phyloP scores from a whole-genome alignment of 2,888 invertebrate species.

The Priapulus caudatus region DNA sequence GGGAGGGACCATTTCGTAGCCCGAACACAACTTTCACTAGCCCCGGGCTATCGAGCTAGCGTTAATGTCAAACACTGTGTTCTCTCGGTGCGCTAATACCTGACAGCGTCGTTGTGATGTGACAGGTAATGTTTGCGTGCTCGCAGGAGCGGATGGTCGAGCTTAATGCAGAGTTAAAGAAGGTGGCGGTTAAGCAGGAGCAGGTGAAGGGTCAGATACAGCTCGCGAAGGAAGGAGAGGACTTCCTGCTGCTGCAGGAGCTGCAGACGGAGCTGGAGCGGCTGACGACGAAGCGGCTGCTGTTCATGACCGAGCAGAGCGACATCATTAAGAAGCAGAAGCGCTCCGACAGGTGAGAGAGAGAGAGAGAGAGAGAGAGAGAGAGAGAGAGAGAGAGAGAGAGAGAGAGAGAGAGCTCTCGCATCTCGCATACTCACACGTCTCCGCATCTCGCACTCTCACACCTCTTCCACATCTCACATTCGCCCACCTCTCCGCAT shows the following conservation, averaged over 20 bases:
- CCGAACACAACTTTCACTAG: too few species aligned
- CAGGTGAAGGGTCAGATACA: constrained; percentile 38
- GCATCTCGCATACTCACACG: too few species aligned
- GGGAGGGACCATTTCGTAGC: too few species aligned
- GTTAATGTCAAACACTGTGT: too few species aligned
- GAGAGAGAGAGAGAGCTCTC: neutral
- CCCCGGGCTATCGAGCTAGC: too few species aligned
- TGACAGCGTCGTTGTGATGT: neutral
- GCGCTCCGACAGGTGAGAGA: constrained; percentile 24
- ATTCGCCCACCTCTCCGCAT: too few species aligned
- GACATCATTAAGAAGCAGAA: constrained; percentile 36
- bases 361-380: constrained; percentile 24
- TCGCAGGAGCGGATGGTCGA: constrained; percentile 41
- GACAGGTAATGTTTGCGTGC: neutral
- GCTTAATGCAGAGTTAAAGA: constrained; percentile 40
- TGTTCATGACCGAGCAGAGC: constrained; percentile 41
- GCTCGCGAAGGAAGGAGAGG: constrained; percentile 33
- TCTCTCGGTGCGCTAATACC: too few species aligned
- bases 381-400: constrained; percentile 11
- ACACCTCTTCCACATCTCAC: too few species aligned
- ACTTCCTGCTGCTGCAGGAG: constrained; percentile 30
- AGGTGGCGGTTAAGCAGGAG: constrained; percentile 37
- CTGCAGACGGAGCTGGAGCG: constrained; percentile 38
- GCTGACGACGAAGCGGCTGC: constrained; percentile 38
- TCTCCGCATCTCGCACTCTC: too few species aligned